Base-by-base conservation (phyloP, 2,888 invertebrate species). In the Oscheius sp. region DNA sequence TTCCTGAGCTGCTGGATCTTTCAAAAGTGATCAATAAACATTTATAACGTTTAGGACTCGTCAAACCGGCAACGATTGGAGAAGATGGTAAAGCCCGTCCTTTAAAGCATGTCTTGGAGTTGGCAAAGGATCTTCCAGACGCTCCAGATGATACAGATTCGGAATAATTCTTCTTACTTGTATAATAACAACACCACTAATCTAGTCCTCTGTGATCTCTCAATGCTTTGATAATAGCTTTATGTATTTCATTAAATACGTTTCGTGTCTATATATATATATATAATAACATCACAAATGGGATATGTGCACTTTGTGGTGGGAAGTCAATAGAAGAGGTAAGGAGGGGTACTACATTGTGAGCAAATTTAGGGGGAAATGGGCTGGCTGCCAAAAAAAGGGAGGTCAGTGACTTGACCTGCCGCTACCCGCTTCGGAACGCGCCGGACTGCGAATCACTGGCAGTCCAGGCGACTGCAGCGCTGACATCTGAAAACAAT, bases 61-160 rank as follows among this genome's bases (percentile, higher is more conserved):
- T 76, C 14, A 73, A 71, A 41, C 76, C 83, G 90, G 91, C 76
- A 17, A 77, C 75, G 20, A 91, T 97, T 24, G 95, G 94, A 0
- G 90, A 91, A 44, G 95, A 96, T 88, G 97, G 97, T 0, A 91
- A 91, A 67, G 94, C 95, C 2, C 90, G 91, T 81, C 92, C 95
- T 0, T 90, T 96, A 24, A 92, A 92, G 45, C 95, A 96, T 84
- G 91, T 98, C 51, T 87, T 94, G 2, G 91, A 96, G 86, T 87
- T 95, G 71, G 91, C 75, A 28, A 82, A 82, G 51, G 68, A 80
- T 64, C 68, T 67, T 2, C 68, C 70, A 6, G 67, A 64, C 5
- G 36, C 56, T 8, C 33, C 56, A 2, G 24, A 38, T 17, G 65
- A 49, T n/a, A 38, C 65, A 4, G 65, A 51, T 24, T 65, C 65